Base-by-base conservation (phyloP, 2,888 invertebrate genomes). In the Pterostichus niger region DNA sequence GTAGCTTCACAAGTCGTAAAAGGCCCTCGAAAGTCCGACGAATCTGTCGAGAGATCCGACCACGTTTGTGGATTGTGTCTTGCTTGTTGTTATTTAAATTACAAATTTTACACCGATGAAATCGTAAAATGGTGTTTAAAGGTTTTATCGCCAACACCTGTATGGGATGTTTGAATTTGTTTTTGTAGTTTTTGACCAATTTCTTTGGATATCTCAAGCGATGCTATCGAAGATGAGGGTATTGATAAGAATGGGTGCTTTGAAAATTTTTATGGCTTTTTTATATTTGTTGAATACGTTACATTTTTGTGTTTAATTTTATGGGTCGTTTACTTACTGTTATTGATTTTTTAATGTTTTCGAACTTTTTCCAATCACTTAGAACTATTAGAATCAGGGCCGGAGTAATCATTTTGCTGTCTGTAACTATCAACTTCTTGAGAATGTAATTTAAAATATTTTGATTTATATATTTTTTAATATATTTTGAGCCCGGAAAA, bases 91-190 rank as follows among this genome's bases (percentile, higher is more conserved):
- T 75, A 52, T 75, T 75, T 52, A 75, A 75, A 75, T 75, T 52
- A 75, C 52, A 52, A 75, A 75, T 75, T 75, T 75, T 31, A 75
- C 75, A 52, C 49, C n/a, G 31, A 52, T 33, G 13, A 52, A 75
- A n/a, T 75, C 75, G 75, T 75, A 75, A 75, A 75, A 52, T 49
- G 15, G n/a, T 73, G 13, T 13, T n/a, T 24, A 24, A 71, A 17
- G 40, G 35, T 33, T 64, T 40, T 64, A 64, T 64, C 13, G 35
- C 33, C 40, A 11, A 71, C 68, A 71, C 68, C 68, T 71, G 68
- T 71, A 71, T 15, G 13, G 13, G 68, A 13, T 44, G 44, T 40
- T 64, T 71, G 68, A 71, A 71, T 71, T 71, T 71, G 68, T 40
- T 71, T 71, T 44, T 31, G 59, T 17, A 64, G 33, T 24, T 64